Conservation (phyloP, 2,797 vertebrate genomes). For the Onychomys arenicola region DNA sequence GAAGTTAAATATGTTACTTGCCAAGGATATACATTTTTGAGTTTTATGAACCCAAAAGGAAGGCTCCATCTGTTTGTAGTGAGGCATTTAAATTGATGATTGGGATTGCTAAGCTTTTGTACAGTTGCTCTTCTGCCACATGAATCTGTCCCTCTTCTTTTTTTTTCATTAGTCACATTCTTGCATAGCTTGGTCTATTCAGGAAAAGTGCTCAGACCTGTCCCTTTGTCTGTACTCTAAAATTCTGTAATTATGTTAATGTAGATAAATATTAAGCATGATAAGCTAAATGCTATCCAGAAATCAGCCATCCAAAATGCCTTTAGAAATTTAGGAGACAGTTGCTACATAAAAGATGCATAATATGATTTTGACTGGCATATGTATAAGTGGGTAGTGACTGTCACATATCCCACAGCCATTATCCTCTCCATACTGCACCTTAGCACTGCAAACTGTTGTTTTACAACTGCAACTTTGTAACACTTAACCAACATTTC, state of each 20-base stretch:
- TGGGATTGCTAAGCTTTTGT: background rate
- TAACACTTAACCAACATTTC: background rate
- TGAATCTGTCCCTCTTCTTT: background rate
- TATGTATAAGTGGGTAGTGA: background rate
- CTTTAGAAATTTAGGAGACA: background rate
- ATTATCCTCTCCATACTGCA: background rate
- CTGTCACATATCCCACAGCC: background rate
- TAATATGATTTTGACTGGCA: background rate
- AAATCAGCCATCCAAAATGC: background rate
- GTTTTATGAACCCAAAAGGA: slow-evolving; percentile 59
- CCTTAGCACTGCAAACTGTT: background rate
- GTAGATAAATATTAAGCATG: background rate
- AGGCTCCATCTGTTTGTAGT: background rate
- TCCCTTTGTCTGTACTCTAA: background rate
- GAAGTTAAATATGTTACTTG: slow-evolving; percentile 39
- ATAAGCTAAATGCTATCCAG: slow-evolving; percentile 5
- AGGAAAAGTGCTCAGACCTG: background rate
- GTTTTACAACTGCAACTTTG: background rate
- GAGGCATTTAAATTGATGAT: slow-evolving; percentile 56
- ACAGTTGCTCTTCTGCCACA: background rate
- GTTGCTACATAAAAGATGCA: background rate
- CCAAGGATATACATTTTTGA: slow-evolving; percentile 58
- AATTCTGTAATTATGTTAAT: background rate
- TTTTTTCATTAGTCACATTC: background rate
- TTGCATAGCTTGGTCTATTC: background rate